Evolutionary conservation across 2,113 vertebrate genomes (phyloP), one percentile per base, ranked within the genome.

Genomic region (Tachycineta bicolor): DNA sequence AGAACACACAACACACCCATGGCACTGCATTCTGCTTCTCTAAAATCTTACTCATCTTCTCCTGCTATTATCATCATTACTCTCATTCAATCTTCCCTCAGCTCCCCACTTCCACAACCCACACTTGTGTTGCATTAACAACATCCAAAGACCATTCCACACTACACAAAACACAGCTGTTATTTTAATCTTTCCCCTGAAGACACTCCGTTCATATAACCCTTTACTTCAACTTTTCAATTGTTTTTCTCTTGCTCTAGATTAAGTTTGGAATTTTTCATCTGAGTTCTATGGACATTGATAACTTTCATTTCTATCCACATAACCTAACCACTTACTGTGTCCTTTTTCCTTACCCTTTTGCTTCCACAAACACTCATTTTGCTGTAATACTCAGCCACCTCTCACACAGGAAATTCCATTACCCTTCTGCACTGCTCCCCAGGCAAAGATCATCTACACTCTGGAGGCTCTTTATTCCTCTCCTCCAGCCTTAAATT

Each of bases 341-440:
- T 43, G n/a, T 58, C 53, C 29, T 53, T 25, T 58, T 39, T 52
- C 75, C 39, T 83, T 33, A 85, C 24, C n/a, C 70, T 69, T 82
- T 60, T 12, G 21, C 69, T 90, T 95, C 64, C 75, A 95, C 63
- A 87, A 87, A 87, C 74, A 75, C 44, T 71, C 1, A 0, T 67
- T 94, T 58, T 79, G 74, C 64, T 49, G 13, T 55, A 91, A 93
- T 37, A 71, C 50, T 62, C 33, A 10, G 58, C 49, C 88, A 94
- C 79, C 63, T 90, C 86, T 94, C 77, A 37, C 81, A 93, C 78
- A 93, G 68, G 73, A 85, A 94, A 91, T 94, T 87, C 83, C 74
- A 91, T 89, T 87, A 87, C 2, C 4, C 14, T 90, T 65, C 63
- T 88, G 77, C 82, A 89, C 44, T 77, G 71, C 60, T 94, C 69